A percentile compares a stretch with the other conserved stretches of the same genome.
These are phyloP conservation scores for Micrasema minimum DNA, from an alignment of 1,140 invertebrate species.

Conservation along the genomic window DNA sequence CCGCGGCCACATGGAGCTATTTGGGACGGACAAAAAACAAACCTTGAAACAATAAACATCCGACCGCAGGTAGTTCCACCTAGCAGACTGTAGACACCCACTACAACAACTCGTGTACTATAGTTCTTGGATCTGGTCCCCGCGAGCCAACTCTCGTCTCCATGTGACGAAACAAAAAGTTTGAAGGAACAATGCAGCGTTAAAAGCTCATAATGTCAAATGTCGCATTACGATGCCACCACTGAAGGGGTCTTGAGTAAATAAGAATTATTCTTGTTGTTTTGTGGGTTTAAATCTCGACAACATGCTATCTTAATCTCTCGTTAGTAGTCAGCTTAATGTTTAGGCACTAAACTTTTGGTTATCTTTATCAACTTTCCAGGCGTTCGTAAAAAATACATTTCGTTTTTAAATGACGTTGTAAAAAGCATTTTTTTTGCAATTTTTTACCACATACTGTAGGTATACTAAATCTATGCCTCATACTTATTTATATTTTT, in stretches of 20 bases:
- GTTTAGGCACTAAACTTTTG: no score
- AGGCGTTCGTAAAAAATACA: no score
- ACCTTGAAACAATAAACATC: constrained; percentile 44
- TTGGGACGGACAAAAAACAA: constrained; percentile 34
- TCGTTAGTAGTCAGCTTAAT: no score
- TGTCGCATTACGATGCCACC: constrained; percentile 17
- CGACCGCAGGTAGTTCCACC: constrained; percentile 38
- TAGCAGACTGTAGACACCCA: constrained; percentile 17
- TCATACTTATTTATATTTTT: no score
- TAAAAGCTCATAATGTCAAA: constrained; percentile 42
- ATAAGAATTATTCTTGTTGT: constrained; percentile 14
- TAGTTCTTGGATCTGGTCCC: background rate
- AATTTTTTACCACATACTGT: no score
- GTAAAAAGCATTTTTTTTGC: no score
- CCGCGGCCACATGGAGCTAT: constrained; percentile 36
- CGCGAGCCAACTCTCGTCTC: background rate
- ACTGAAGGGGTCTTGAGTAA: background rate
- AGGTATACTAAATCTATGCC: no score
- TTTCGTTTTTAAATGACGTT: no score
- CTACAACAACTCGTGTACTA: no score
- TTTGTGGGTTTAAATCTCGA: constrained; percentile 7
- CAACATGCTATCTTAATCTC: background rate
- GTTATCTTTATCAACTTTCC: no score
- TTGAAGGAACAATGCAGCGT: constrained; percentile 16
- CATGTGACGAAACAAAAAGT: constrained; percentile 30